Conservation (phyloP, 1,140 invertebrate genomes). For the Drosophila asahinai region DNA sequence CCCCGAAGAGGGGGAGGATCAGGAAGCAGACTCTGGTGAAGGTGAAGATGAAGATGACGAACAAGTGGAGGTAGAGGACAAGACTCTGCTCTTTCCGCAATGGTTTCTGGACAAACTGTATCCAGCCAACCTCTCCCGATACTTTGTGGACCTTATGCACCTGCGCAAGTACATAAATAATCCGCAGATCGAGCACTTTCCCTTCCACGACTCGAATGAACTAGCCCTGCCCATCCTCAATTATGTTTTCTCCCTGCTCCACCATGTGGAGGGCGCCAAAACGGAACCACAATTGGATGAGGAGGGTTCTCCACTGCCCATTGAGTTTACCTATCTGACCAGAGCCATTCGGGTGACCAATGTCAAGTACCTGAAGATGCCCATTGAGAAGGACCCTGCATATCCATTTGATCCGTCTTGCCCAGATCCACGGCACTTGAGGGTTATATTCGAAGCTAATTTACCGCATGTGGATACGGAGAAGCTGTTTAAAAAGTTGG, state of each 20-base stretch:
- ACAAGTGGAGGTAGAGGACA: slow-evolving; percentile 59
- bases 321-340: slow-evolving; percentile 76
- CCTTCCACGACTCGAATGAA: slow-evolving; percentile 87
- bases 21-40: slow-evolving; percentile 12
- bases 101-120: slow-evolving; percentile 89
- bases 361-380: slow-evolving; percentile 55
- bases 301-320: slow-evolving; percentile 40
- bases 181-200: slow-evolving; percentile 91
- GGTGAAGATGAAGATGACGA: slow-evolving; percentile 42
- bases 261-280: slow-evolving; percentile 66
- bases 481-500: slow-evolving; percentile 77
- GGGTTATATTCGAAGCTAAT: slow-evolving; percentile 78
- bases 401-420: slow-evolving; percentile 52
- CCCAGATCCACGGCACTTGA: slow-evolving; percentile 60
- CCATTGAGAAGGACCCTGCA: slow-evolving; percentile 45
- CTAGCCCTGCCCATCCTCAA: slow-evolving; percentile 88
- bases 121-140: slow-evolving; percentile 87
- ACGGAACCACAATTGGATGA: slow-evolving; percentile 23
- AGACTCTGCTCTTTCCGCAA: slow-evolving; percentile 85
- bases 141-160: slow-evolving; percentile 89
- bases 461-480: slow-evolving; percentile 65
- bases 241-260: slow-evolving; percentile 89
- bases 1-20: neutral
- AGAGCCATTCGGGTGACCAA: slow-evolving; percentile 77
- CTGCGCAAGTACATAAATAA: slow-evolving; percentile 88